These are phyloP conservation scores for Lepus americanus DNA, from an alignment of 2,113 vertebrate genomes.

Conservation along the genomic window DNA sequence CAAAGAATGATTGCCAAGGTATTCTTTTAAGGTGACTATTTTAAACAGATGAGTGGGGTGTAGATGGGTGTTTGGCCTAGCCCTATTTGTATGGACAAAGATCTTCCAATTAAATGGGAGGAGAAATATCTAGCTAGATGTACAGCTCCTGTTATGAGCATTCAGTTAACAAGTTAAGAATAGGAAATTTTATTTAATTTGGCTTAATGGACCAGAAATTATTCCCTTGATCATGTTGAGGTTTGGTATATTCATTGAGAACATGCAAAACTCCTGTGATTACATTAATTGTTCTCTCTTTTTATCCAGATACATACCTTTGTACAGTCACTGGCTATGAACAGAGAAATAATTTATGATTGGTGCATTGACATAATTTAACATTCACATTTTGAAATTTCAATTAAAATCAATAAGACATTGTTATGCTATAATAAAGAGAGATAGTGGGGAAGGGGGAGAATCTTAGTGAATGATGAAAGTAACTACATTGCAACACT, in stretches of 20 bases:
- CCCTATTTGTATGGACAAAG: neutral
- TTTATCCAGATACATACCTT: neutral
- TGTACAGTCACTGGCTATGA: neutral
- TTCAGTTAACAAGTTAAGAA: neutral
- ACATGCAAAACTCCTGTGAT: neutral
- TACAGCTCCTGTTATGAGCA: neutral
- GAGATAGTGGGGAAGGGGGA: neutral
- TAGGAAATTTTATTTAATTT: conserved; percentile 27
- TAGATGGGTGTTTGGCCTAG: too few species aligned
- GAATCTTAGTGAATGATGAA: conserved; percentile 79
- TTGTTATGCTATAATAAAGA: conserved; percentile 68
- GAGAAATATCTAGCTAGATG: neutral
- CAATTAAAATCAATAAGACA: conserved; percentile 82
- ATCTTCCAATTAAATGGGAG: neutral
- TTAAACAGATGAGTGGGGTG: neutral
- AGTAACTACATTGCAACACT: conserved; percentile 78
- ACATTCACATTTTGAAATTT: conserved; percentile 80
- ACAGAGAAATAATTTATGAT: conserved; percentile 33
- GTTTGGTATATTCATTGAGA: conserved; percentile 6
- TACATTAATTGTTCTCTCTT: neutral
- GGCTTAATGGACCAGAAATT: neutral
- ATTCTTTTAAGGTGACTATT: neutral
- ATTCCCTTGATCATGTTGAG: neutral
- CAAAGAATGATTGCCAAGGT: neutral
- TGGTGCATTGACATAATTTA: conserved; percentile 73